phyloP scores from a whole-genome alignment of 2,888 invertebrate genomes.

The Mesodorylaimus sp. region DNA sequence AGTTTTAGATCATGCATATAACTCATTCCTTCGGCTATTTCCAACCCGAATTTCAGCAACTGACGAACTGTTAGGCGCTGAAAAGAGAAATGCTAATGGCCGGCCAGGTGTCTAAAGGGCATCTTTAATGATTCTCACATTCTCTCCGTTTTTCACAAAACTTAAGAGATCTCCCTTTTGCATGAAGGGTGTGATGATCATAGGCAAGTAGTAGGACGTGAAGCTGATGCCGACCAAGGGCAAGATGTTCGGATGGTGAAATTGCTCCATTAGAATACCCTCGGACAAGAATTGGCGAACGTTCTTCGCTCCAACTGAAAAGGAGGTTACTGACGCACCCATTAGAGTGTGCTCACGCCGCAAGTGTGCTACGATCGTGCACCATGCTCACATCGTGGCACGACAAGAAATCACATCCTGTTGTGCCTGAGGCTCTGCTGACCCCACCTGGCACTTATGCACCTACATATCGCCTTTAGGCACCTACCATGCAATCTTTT shows the following conservation, averaged over 20 bases:
- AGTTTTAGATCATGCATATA: slow-evolving; percentile 38
- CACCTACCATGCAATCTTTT: slow-evolving; percentile 14
- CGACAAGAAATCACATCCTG: no score
- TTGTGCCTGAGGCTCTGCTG: no score
- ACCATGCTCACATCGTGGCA: no score
- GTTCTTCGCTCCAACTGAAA: slow-evolving; percentile 5
- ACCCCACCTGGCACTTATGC: no score
- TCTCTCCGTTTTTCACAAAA: slow-evolving; percentile 17
- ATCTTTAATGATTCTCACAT: no score
- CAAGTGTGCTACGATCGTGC: no score
- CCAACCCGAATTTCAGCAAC: slow-evolving; percentile 35
- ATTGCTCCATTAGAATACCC: slow-evolving; percentile 18
- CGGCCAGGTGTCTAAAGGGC: no score
- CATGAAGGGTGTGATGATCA: slow-evolving; percentile 40
- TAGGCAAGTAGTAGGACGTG: slow-evolving; percentile 31
- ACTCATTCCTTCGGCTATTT: slow-evolving; percentile 39
- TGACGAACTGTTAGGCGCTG: slow-evolving; percentile 37
- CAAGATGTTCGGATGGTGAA: slow-evolving; percentile 18
- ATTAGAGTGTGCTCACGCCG: no score
- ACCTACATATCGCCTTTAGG: no score
- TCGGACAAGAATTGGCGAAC: slow-evolving; percentile 15
- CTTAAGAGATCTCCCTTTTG: slow-evolving; percentile 33
- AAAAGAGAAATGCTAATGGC: no score
- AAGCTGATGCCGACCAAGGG: slow-evolving; percentile 18
- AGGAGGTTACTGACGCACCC: no score